phyloP scores from a whole-genome alignment of 2,888 invertebrate species.

The Hymenopus coronatus region DNA sequence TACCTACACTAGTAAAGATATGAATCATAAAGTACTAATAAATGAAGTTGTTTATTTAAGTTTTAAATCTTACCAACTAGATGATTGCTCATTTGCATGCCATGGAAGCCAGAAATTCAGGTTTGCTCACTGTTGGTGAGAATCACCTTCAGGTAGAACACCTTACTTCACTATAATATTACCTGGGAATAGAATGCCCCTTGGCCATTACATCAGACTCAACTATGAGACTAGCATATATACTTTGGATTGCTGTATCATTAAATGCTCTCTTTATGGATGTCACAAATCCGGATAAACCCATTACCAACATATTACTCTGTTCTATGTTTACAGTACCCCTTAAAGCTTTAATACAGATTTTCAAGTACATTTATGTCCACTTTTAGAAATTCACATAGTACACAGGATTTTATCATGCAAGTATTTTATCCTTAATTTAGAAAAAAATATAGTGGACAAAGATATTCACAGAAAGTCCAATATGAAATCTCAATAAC shows the following conservation, averaged over 20 bases:
- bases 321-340: not conserved
- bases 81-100: too few species aligned
- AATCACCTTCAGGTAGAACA: too few species aligned
- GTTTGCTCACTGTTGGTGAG: too few species aligned
- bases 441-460: not conserved
- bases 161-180: too few species aligned
- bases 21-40: too few species aligned
- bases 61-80: too few species aligned
- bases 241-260: not conserved
- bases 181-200: too few species aligned
- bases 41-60: too few species aligned
- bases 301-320: not conserved
- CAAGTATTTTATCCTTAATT: not conserved
- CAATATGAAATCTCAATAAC: not conserved
- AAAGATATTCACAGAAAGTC: not conserved
- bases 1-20: too few species aligned
- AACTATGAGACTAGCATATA: not conserved
- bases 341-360: not conserved
- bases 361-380: not conserved
- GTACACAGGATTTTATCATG: not conserved
- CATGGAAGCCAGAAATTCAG: too few species aligned
- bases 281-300: not conserved
- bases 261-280: not conserved
- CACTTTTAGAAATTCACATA: not conserved
- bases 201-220: not conserved